These are phyloP conservation scores for Chionoecetes opilio DNA, from an alignment of 1,140 invertebrate genomes.

Conservation along the genomic window DNA sequence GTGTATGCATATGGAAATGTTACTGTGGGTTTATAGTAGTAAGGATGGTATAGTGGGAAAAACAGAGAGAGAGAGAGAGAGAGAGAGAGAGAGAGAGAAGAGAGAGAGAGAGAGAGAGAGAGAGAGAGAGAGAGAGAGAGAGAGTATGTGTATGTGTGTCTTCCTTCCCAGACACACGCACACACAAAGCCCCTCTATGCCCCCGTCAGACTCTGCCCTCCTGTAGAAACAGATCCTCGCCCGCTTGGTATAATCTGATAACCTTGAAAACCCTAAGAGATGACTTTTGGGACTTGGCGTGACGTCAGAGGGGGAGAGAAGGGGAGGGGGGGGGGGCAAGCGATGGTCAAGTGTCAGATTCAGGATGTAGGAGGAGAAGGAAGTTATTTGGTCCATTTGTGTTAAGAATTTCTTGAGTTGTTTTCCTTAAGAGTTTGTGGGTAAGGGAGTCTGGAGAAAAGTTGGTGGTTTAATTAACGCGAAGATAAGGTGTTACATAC, in stretches of 20 bases:
- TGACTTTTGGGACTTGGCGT: constrained; percentile 16
- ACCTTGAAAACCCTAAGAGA: constrained; percentile 29
- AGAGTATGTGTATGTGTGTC: neutral
- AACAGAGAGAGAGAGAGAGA: constrained; percentile 41
- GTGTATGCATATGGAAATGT: no score
- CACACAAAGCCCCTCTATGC: constrained; percentile 7
- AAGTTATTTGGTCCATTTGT: neutral
- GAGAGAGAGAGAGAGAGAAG: constrained; percentile 49
- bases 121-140: constrained; percentile 52
- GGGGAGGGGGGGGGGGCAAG: neutral
- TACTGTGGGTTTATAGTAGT: no score
- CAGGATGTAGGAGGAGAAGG: neutral
- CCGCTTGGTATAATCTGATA: constrained; percentile 19
- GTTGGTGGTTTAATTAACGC: no score
- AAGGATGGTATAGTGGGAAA: neutral
- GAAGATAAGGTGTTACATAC: no score
- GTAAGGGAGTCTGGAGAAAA: neutral
- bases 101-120: constrained; percentile 59
- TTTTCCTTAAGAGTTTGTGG: neutral
- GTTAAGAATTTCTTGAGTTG: neutral
- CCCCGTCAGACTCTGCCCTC: neutral
- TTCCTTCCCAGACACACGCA: neutral
- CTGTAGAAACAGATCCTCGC: neutral
- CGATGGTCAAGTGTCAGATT: neutral
- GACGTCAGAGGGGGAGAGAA: neutral